These are phyloP conservation scores for Macrobrachium rosenbergii DNA, from an alignment of 1,140 invertebrate genomes.

Conservation along the genomic window DNA sequence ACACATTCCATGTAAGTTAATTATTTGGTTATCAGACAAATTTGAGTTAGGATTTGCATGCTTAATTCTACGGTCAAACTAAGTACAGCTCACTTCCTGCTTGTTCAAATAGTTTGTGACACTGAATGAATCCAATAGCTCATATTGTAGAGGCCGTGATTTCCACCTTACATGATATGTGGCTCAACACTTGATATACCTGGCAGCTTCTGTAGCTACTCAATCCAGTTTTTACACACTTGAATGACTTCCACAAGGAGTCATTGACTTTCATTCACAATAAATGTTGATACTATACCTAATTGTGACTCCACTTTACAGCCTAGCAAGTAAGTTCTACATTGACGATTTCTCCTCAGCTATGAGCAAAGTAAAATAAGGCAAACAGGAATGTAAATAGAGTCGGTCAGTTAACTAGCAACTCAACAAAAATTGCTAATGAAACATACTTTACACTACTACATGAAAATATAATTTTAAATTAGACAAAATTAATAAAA, in stretches of 20 bases:
- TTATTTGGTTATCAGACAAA: slow-evolving; percentile 1
- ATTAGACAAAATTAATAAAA: not conserved
- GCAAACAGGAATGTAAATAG: slow-evolving; percentile 34
- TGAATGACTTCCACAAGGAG: slow-evolving; percentile 47
- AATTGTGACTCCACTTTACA: slow-evolving; percentile 60
- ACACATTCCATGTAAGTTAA: slow-evolving; percentile 35
- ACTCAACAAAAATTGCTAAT: not conserved
- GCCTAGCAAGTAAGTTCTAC: slow-evolving; percentile 60
- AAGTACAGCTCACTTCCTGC: not conserved
- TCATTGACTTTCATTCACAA: slow-evolving; percentile 40
- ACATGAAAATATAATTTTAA: not conserved
- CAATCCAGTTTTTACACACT: slow-evolving; percentile 42
- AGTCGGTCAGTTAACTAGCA: slow-evolving; percentile 22
- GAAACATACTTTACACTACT: not conserved
- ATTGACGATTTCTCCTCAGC: slow-evolving; percentile 53
- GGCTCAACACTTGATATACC: slow-evolving; percentile 46
- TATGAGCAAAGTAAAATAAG: slow-evolving; percentile 32
- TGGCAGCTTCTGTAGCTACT: slow-evolving; percentile 42
- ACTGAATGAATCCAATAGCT: not conserved
- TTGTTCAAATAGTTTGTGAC: too few species aligned
- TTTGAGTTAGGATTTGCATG: slow-evolving; percentile 6
- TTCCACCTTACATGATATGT: slow-evolving; percentile 33
- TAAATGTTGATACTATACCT: slow-evolving; percentile 48
- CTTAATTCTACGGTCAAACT: slow-evolving; percentile 7
- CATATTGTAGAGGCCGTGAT: slow-evolving; percentile 4